A percentile compares a stretch with the other conserved stretches of the same genome.
These are phyloP conservation scores for Bombus affinis DNA, from an alignment of 1,140 invertebrate genomes.

Conservation along the genomic window DNA sequence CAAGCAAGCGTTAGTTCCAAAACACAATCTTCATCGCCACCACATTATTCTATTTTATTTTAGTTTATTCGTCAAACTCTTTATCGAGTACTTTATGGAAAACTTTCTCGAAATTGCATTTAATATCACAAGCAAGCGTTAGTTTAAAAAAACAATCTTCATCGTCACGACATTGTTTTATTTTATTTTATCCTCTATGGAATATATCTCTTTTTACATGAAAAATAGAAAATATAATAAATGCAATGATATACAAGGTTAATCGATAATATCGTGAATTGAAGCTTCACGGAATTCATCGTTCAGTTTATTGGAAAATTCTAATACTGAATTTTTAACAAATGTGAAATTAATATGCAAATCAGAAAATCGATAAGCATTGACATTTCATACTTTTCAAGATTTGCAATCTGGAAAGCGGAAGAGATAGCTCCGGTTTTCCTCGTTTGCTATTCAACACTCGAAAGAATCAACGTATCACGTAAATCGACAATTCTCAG, in stretches of 20 bases:
- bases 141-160: neutral
- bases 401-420: no score
- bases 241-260: neutral
- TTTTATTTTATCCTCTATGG: neutral
- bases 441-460: no score
- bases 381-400: no score
- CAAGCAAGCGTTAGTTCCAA: neutral
- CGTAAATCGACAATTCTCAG: neutral
- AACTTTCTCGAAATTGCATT: neutral
- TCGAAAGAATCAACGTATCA: neutral
- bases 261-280: neutral
- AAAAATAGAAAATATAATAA: no score
- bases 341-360: neutral
- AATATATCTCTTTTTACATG: no score
- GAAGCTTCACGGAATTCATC: neutral
- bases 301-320: neutral
- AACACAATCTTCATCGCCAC: no score
- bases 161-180: no score
- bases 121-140: neutral
- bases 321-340: neutral
- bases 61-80: no score
- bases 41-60: no score
- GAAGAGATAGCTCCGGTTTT: no score
- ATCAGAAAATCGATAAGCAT: no score
- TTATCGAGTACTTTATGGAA: no score